A percentile compares a stretch with the other conserved stretches of the same genome.
phyloP scores from a whole-genome alignment of 2,888 invertebrate genomes.

The Drosophila villosipedis region DNA sequence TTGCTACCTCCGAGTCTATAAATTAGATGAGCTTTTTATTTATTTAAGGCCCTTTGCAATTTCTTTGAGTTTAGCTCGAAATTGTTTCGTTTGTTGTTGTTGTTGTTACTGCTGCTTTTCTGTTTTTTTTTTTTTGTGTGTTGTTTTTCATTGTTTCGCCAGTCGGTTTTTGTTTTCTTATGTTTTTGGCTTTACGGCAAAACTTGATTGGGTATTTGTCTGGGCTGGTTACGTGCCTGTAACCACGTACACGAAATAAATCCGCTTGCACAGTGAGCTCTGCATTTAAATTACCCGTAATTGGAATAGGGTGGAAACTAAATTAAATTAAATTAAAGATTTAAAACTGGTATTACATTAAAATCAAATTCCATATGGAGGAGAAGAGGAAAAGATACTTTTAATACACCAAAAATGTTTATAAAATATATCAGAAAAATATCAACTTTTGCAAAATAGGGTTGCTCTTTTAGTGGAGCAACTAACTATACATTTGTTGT shows the following conservation, averaged over 20 bases:
- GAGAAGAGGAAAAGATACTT: not conserved
- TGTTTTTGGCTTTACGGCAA: slow-evolving; percentile 9
- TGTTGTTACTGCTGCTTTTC: slow-evolving; percentile 13
- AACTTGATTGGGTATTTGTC: slow-evolving; percentile 36
- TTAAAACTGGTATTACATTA: not conserved
- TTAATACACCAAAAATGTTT: not conserved
- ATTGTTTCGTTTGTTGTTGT: slow-evolving; percentile 38
- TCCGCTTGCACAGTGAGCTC: slow-evolving; percentile 10
- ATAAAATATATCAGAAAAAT: not conserved
- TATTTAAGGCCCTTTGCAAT: slow-evolving; percentile 64
- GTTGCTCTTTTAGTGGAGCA: not conserved
- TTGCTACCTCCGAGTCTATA: slow-evolving; percentile 41
- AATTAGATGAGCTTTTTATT: slow-evolving; percentile 63
- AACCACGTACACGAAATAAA: slow-evolving; percentile 24
- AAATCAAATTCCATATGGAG: not conserved
- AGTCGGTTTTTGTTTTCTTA: slow-evolving; percentile 17
- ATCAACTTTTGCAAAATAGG: not conserved
- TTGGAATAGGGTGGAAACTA: not conserved
- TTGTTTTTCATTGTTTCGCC: slow-evolving; percentile 31
- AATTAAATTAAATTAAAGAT: not conserved
- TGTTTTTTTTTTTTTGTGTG: not conserved
- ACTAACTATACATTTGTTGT: not conserved
- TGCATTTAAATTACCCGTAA: not conserved
- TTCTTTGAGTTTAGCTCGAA: slow-evolving; percentile 47
- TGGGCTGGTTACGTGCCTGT: slow-evolving; percentile 55